Evolutionary conservation across 2,888 invertebrate species (phyloP), one percentile per base, ranked within the genome.

Genomic region (Strigamia transsilvanica): DNA sequence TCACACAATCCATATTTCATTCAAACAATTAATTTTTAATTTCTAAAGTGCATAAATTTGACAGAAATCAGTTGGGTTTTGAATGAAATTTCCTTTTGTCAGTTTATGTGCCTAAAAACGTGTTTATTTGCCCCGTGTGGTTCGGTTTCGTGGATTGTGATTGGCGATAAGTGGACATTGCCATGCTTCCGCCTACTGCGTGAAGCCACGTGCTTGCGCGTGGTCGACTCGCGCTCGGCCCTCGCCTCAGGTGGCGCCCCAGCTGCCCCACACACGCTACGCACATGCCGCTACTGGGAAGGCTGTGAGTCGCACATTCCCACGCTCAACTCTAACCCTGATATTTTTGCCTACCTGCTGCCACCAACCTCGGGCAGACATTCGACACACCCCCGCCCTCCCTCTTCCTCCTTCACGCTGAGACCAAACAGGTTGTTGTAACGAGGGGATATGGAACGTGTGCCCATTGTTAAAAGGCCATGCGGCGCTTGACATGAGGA

Each of bases 261-360:
- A 80, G 15, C 80, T 80, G 80, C 80, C 80, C 23, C 46, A n/a
- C 80, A 80, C 80, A 80, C 80, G 80, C 80, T 80, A 41, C 80
- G 41, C 80, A 80, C 80, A 80, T 80, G 80, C 80, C 80, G 80
- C 41, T 61, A 61, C 46, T 80, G 80, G 42, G 80, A 80, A 80
- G 38, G 80, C 23, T 42, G 38, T 18, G 41, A 23, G 41, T 42
- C 15, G 41, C 42, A 13, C 80, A 41, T 80, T 80, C 80, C 80
- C 80, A 80, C 80, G 80, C 80, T 80, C 80, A 15, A 21, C 18
- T 34, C 41, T 7, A 61, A 61, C 61, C 61, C 61, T 61, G 61
- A 61, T 46, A 61, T 61, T 61, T 61, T 23, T 23, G 18, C 61
- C 61, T 61, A 61, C 61, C 61, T 61, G 61, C 61, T 61, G 61